Conservation (phyloP, 2,888 invertebrate genomes). For the Therioaphis trifolii region DNA sequence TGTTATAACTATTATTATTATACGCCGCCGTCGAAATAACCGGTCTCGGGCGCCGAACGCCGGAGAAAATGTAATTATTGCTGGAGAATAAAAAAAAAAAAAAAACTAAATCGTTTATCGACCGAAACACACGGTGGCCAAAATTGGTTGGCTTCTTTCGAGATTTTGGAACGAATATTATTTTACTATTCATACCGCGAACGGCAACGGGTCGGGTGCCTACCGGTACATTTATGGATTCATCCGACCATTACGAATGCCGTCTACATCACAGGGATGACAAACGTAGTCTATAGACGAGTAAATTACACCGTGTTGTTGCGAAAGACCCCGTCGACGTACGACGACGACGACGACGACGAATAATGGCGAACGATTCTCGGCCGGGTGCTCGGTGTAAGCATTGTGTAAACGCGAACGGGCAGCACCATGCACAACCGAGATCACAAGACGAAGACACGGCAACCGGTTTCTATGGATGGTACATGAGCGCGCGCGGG, state of each 20-base stretch:
- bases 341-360: background rate
- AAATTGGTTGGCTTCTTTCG: background rate
- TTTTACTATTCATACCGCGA: background rate
- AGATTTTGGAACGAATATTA: background rate
- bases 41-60: conserved; percentile 33
- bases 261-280: too few relatives aligned
- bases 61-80: conserved; percentile 19
- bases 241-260: too few relatives aligned
- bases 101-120: background rate
- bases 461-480: conserved; percentile 50
- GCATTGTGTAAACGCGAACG: conserved; percentile 34
- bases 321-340: too few relatives aligned
- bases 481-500: conserved; percentile 64
- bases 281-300: too few relatives aligned
- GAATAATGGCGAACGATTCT: background rate
- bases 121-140: background rate
- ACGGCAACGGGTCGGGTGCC: too few relatives aligned
- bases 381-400: background rate
- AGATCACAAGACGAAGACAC: background rate
- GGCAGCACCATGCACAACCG: background rate
- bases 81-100: background rate
- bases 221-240: too few relatives aligned
- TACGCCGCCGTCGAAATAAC: conserved; percentile 35
- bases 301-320: too few relatives aligned
- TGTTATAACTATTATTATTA: conserved; percentile 39